Percentiles rank a stretch among this genome's conserved stretches.
These are phyloP conservation scores for Seriola aureovittata DNA, from an alignment of 2,113 vertebrate species.

Conservation along the genomic window DNA sequence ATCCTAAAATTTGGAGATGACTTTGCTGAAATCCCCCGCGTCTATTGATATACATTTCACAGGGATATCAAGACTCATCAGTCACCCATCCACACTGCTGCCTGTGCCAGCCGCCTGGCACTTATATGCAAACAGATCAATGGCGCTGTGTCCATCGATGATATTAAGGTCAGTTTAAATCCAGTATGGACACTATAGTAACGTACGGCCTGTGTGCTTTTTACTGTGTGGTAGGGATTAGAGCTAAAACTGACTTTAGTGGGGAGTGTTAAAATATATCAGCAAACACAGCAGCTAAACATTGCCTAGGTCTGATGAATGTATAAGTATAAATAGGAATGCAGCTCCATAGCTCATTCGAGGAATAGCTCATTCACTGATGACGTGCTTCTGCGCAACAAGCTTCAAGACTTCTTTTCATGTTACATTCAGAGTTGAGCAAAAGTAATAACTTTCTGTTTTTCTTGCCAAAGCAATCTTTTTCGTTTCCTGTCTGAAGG, in stretches of 20 bases:
- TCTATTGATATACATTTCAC: constrained; percentile 40
- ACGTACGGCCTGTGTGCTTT: constrained; percentile 48
- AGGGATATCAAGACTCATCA: constrained; percentile 38
- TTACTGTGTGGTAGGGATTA: constrained; percentile 24
- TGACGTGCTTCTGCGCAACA: constrained; percentile 53
- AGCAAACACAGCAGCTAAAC: constrained; percentile 56
- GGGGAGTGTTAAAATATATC: constrained; percentile 38
- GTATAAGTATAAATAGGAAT: constrained; percentile 72
- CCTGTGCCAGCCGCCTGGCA: constrained; percentile 71
- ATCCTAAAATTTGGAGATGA: background rate
- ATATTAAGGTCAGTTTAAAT: constrained; percentile 43
- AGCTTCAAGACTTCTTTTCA: constrained; percentile 54
- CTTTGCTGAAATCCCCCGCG: constrained; percentile 48
- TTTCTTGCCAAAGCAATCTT: constrained; percentile 73
- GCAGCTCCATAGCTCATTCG: constrained; percentile 39
- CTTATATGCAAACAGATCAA: constrained; percentile 80
- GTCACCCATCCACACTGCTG: constrained; percentile 61
- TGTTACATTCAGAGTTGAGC: constrained; percentile 29
- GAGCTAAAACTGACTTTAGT: constrained; percentile 23
- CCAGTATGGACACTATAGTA: constrained; percentile 8
- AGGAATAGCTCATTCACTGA: constrained; percentile 51
- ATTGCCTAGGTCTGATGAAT: constrained; percentile 73
- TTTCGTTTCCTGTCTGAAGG: constrained; percentile 22
- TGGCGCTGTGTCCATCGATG: constrained; percentile 65
- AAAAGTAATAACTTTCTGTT: constrained; percentile 49